These are phyloP conservation scores for Diuraphis noxia DNA, from an alignment of 1,140 invertebrate species.

Conservation along the genomic window DNA sequence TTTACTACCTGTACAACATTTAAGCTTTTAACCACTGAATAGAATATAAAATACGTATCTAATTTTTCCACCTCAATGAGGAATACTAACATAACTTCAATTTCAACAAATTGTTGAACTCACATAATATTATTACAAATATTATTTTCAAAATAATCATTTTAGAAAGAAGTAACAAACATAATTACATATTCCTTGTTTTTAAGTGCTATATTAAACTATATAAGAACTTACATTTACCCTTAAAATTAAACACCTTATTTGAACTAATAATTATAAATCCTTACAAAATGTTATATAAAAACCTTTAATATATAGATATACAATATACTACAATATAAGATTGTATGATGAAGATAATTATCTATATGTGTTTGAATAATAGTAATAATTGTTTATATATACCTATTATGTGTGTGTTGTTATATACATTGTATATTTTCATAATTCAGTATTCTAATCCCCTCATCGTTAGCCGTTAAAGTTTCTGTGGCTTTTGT, in stretches of 20 bases:
- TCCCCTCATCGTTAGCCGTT: constrained; percentile 8
- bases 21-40: not conserved
- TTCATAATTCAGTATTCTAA: not conserved
- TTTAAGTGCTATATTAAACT: not conserved
- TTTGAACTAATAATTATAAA: not conserved
- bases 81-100: not conserved
- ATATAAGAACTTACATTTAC: not conserved
- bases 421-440: no score
- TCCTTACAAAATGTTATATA: not conserved
- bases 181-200: not conserved
- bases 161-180: not conserved
- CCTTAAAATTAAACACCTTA: not conserved
- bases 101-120: not conserved
- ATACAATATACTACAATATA: not conserved
- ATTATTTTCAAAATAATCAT: not conserved
- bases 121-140: no score
- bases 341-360: not conserved
- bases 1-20: not conserved
- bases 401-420: not conserved
- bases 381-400: not conserved
- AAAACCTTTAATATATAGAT: not conserved
- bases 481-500: not conserved
- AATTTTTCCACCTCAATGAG: no score
- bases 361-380: not conserved
- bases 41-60: not conserved